Evolutionary conservation across 2,113 vertebrate species (phyloP).

Genomic region (Hydrolagus affinis): DNA sequence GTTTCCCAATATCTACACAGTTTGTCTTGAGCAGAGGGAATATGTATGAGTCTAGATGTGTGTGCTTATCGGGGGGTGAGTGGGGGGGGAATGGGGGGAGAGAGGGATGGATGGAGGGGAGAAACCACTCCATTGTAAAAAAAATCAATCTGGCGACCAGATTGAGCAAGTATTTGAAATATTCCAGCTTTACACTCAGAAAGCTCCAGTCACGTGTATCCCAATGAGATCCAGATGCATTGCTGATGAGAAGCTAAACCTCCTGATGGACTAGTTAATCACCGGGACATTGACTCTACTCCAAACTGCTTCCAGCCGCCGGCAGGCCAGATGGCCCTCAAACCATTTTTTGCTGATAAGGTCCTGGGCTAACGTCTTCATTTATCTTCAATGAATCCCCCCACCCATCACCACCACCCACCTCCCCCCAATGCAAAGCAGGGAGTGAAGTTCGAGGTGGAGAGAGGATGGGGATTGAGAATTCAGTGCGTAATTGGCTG

Average conservation of each 20-base stretch:
- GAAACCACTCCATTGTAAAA: neutral
- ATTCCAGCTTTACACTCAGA: conserved; percentile 17
- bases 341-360: neutral
- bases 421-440: neutral
- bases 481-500: too few species aligned
- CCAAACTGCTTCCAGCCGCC: neutral
- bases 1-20: neutral
- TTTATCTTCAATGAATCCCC: neutral
- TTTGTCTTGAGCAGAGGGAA: neutral
- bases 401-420: neutral
- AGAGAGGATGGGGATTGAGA: too few species aligned
- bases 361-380: neutral
- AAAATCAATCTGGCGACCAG: conserved; percentile 16
- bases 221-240: conserved; percentile 27
- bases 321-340: neutral
- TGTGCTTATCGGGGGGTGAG: neutral
- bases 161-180: conserved; percentile 11
- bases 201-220: neutral
- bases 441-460: too few species aligned
- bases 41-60: neutral
- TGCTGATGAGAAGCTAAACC: neutral
- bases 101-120: too few species aligned
- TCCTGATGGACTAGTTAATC: conserved; percentile 12
- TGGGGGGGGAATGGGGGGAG: too few species aligned
- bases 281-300: conserved; percentile 19